Percentiles rank a stretch among this genome's conserved stretches.
Evolutionary conservation across 1,140 invertebrate genomes (phyloP).

Genomic region (Saccostrea glomerata): DNA sequence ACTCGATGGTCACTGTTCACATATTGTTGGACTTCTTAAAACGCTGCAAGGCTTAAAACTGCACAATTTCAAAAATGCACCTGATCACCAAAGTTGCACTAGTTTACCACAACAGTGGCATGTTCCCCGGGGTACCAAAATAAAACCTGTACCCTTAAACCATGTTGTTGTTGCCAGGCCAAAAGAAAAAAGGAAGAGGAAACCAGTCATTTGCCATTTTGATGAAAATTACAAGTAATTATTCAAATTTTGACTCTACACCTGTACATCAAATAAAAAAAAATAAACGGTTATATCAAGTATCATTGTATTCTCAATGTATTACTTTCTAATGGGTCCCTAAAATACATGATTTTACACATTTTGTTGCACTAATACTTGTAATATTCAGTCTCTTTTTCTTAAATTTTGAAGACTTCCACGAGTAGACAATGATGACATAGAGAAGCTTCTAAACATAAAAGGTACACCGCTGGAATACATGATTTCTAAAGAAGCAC

Average conservation of each 20-base stretch:
- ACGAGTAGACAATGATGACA: neutral
- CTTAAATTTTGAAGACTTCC: neutral
- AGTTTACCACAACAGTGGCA: constrained; percentile 38
- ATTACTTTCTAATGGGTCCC: neutral
- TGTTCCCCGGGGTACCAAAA: constrained; percentile 36
- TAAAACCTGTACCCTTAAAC: constrained; percentile 46
- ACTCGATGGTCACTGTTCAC: constrained; percentile 51
- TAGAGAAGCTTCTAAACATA: neutral
- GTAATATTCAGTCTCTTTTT: neutral
- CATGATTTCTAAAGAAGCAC: neutral
- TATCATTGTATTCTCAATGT: neutral
- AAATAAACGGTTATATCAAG: neutral
- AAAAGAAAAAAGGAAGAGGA: constrained; percentile 51
- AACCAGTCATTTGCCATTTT: constrained; percentile 54
- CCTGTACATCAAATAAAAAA: neutral
- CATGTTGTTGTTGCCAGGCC: constrained; percentile 56
- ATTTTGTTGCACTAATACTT: neutral
- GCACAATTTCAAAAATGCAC: constrained; percentile 36
- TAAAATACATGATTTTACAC: neutral
- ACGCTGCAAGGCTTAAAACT: constrained; percentile 49
- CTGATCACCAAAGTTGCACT: constrained; percentile 37
- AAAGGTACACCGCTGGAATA: constrained; percentile 39
- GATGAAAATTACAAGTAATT: constrained; percentile 28
- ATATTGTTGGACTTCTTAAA: constrained; percentile 55
- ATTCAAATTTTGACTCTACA: neutral